Percentiles rank a stretch among this genome's conserved stretches.
phyloP scores from a whole-genome alignment of 2,113 vertebrate genomes.

The Hemiscyllium ocellatum region DNA sequence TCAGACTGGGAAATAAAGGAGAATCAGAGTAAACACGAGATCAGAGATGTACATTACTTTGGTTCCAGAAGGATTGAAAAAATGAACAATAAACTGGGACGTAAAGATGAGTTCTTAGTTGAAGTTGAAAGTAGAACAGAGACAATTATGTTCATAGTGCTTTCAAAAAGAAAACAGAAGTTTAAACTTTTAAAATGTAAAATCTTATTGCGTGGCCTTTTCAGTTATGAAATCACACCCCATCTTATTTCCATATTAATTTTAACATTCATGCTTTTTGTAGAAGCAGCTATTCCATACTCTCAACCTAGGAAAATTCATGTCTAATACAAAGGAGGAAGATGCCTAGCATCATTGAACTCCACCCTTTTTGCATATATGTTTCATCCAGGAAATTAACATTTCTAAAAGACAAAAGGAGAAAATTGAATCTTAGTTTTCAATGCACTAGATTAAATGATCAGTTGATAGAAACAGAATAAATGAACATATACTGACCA shows the following conservation, averaged over 20 bases:
- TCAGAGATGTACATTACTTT: neutral
- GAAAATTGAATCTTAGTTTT: neutral
- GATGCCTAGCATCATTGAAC: too few species aligned
- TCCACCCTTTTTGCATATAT: neutral
- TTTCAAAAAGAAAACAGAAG: neutral
- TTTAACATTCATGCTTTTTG: neutral
- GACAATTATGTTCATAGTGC: neutral
- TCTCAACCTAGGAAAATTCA: neutral
- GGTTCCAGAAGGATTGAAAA: neutral
- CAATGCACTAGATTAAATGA: neutral
- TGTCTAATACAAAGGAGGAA: neutral
- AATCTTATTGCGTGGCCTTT: neutral
- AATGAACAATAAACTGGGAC: neutral
- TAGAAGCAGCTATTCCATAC: neutral
- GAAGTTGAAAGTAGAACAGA: neutral
- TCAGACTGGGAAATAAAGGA: neutral
- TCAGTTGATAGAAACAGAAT: neutral
- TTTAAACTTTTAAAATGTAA: neutral
- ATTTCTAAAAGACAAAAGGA: neutral
- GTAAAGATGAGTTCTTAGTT: neutral
- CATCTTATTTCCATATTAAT: neutral
- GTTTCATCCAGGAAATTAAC: neutral
- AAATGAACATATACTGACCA: constrained; percentile 11
- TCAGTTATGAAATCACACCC: neutral
- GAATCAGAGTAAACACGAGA: neutral